These are phyloP conservation scores for Aptenodytes forsteri DNA, from an alignment of 2,113 vertebrate species.

Conservation along the genomic window DNA sequence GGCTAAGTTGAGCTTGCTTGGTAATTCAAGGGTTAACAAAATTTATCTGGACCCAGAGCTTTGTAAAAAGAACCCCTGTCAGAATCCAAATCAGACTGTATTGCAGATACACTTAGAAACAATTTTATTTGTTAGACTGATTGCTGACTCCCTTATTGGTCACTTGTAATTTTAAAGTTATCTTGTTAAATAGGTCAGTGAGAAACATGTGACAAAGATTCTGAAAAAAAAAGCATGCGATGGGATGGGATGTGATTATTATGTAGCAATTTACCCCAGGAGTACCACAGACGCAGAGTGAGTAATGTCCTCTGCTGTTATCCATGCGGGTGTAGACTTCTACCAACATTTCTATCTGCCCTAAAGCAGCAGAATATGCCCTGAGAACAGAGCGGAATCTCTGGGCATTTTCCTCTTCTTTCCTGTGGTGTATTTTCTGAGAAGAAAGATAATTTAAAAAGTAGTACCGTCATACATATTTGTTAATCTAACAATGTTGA, in stretches of 20 bases:
- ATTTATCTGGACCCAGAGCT: neutral
- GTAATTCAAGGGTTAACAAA: neutral
- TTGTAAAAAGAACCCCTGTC: neutral
- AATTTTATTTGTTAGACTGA: neutral
- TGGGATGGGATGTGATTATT: neutral
- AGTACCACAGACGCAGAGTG: neutral
- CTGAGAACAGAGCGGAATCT: neutral
- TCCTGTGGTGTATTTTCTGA: neutral
- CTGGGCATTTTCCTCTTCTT: neutral
- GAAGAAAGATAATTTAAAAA: neutral
- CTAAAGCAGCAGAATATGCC: neutral
- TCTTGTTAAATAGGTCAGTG: neutral
- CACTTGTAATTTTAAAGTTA: neutral
- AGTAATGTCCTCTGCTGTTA: neutral
- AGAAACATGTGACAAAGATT: neutral
- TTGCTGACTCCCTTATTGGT: neutral
- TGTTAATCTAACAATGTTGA: neutral
- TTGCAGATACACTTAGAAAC: neutral
- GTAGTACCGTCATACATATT: neutral
- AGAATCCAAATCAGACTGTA: neutral
- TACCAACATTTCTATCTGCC: neutral
- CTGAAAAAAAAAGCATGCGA: accelerated
- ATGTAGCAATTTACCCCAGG: neutral
- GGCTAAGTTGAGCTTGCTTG: neutral
- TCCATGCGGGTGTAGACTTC: neutral